Evolutionary conservation across 2,888 invertebrate species (phyloP).

Genomic region (Dicroscelio sp.): DNA sequence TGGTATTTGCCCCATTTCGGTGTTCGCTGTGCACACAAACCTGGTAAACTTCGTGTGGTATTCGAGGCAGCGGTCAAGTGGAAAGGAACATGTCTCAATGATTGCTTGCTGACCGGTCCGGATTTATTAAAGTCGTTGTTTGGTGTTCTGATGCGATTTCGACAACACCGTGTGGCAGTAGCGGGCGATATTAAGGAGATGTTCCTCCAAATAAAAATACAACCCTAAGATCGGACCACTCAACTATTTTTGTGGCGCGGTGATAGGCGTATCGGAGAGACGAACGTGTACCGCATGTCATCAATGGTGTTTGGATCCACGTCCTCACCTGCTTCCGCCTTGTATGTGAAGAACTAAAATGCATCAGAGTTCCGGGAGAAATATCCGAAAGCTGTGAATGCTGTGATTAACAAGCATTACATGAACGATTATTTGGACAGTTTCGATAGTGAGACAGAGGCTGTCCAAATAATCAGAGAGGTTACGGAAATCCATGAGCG

Average conservation of each 20-base stretch:
- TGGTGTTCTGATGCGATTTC: constrained; percentile 89
- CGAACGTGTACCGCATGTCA: constrained; percentile 81
- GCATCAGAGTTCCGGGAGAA: constrained; percentile 68
- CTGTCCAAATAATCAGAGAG: constrained; percentile 64
- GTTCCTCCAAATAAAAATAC: constrained; percentile 86
- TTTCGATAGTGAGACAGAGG: constrained; percentile 73
- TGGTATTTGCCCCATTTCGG: constrained; percentile 76
- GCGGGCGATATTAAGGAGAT: constrained; percentile 87
- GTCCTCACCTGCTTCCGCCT: constrained; percentile 56
- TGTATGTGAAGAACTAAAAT: constrained; percentile 85
- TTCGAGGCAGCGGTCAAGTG: constrained; percentile 88
- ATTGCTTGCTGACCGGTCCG: constrained; percentile 83
- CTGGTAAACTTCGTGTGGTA: constrained; percentile 85
- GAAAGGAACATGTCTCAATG: constrained; percentile 83
- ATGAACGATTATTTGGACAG: constrained; percentile 87
- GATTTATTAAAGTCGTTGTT: constrained; percentile 87
- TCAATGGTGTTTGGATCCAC: background rate
- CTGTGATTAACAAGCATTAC: constrained; percentile 84
- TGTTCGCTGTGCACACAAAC: constrained; percentile 80
- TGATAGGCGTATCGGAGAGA: constrained; percentile 11
- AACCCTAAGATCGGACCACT: constrained; percentile 78
- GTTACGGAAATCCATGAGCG: constrained; percentile 60
- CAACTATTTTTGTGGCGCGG: constrained; percentile 82
- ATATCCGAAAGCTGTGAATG: constrained; percentile 80
- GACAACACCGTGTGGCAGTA: constrained; percentile 88